A percentile compares a stretch with the other conserved stretches of the same genome.
These are phyloP conservation scores for Cyanoramphus novaezelandiae DNA, from an alignment of 2,113 vertebrate genomes.

Conservation along the genomic window DNA sequence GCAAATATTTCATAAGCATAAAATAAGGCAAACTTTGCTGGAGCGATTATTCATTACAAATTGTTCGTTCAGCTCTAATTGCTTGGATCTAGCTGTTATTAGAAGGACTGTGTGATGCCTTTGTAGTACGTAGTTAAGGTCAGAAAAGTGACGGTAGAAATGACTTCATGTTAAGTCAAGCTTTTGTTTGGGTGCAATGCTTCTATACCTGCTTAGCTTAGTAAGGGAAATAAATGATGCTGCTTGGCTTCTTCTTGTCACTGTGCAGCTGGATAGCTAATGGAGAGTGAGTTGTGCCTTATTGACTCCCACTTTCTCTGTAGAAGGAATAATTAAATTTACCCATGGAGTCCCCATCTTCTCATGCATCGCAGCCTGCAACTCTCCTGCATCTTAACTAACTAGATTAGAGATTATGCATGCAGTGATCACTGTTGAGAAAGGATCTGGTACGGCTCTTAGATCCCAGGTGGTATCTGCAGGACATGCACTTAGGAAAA, in stretches of 20 bases:
- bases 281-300: background rate
- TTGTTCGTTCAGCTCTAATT: constrained; percentile 51
- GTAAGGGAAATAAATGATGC: background rate
- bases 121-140: background rate
- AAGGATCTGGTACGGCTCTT: background rate
- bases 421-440: background rate
- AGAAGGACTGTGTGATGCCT: background rate
- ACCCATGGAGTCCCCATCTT: background rate
- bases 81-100: background rate
- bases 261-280: background rate
- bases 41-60: background rate
- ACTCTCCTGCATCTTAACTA: background rate
- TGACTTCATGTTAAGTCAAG: background rate
- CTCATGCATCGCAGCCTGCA: background rate
- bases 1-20: background rate
- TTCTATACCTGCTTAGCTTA: background rate
- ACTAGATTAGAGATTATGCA: constrained; percentile 8
- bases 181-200: background rate
- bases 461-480: background rate
- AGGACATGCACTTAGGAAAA: background rate
- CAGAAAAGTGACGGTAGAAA: background rate
- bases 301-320: background rate
- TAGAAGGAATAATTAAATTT: constrained; percentile 22
- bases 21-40: background rate
- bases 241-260: background rate